phyloP scores from a whole-genome alignment of 2,797 vertebrate species.

The Phataginus tetradactyla region DNA sequence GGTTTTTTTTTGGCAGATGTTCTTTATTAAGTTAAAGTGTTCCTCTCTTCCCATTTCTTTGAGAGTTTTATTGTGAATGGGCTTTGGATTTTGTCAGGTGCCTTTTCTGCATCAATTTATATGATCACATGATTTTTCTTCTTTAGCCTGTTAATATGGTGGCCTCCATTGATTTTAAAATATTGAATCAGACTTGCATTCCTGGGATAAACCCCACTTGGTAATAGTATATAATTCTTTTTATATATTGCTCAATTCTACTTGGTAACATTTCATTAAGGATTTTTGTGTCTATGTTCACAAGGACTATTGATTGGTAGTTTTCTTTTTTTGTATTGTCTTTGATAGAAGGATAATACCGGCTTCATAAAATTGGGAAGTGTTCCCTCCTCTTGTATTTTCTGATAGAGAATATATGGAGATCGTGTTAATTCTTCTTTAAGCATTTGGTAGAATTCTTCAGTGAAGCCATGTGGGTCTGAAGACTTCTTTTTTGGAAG shows the following conservation, averaged over 20 bases:
- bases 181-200: not conserved
- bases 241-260: not conserved
- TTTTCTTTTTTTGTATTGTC: not conserved
- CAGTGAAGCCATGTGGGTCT: slow-evolving; percentile 20
- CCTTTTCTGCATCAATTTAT: not conserved
- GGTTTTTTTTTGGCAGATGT: not conserved
- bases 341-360: not conserved
- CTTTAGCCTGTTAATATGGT: not conserved
- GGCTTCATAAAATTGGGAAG: not conserved
- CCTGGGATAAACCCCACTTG: not conserved
- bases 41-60: not conserved
- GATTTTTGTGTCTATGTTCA: not conserved
- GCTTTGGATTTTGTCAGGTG: not conserved
- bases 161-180: not conserved
- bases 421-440: slow-evolving; percentile 6
- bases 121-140: not conserved
- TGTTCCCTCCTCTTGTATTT: not conserved
- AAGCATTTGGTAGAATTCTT: slow-evolving; percentile 46
- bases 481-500: slow-evolving; percentile 34
- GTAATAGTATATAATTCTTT: not conserved
- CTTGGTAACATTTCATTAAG: not conserved
- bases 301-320: not conserved
- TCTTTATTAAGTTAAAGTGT: not conserved
- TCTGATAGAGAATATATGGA: not conserved
- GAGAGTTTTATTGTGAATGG: not conserved